Base-by-base conservation (phyloP, 2,113 vertebrate genomes). In the Furnarius figulus region DNA sequence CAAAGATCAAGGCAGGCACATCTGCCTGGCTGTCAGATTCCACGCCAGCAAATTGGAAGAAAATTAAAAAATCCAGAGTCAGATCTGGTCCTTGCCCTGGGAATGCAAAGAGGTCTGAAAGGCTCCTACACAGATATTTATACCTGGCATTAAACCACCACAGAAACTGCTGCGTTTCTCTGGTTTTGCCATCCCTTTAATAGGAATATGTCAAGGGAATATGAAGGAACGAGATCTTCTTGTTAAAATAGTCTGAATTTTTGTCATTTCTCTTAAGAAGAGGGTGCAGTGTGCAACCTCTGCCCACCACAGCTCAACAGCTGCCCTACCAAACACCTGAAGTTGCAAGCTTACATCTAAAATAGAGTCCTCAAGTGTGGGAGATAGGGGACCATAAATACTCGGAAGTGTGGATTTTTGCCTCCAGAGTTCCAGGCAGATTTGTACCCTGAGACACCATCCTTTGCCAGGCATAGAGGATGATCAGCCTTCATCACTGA, bases 1-100 rank as follows among this genome's bases (percentile, higher is more conserved):
- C 68, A 46, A 73, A 88, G 79, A 56, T 92, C 72, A 92, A 90
- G 87, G 75, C 55, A 90, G 79, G 63, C 35, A 77, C 65, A 94
- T 92, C 85, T 95, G 85, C 83, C 90, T 75, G 68, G 44, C 86
- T 94, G 90, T 79, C 76, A 75, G 85, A 90, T 90, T 92, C 88
- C 88, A 88, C 7, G 0, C 40, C 76, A 80, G 68, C 56, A 86
- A 75, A 93, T 39, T 65, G 49, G 75, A 88, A 93, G 37, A 90
- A 94, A 90, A 92, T 78, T 39, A 0, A 65, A 94, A 75, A 88
- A 44, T 47, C 8, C 22, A 2, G 46, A 91, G 27, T 39, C 88
- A 84, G 83, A 53, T 89, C 73, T 93, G 37, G 44, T 71, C 76
- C 49, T 90, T 90, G 73, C 56, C 87, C 44, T 86, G 23, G 47